A percentile compares a stretch with the other conserved stretches of the same genome.
These are phyloP conservation scores for Diglossa cyanea DNA, from an alignment of 2,797 vertebrate species.

Conservation along the genomic window DNA sequence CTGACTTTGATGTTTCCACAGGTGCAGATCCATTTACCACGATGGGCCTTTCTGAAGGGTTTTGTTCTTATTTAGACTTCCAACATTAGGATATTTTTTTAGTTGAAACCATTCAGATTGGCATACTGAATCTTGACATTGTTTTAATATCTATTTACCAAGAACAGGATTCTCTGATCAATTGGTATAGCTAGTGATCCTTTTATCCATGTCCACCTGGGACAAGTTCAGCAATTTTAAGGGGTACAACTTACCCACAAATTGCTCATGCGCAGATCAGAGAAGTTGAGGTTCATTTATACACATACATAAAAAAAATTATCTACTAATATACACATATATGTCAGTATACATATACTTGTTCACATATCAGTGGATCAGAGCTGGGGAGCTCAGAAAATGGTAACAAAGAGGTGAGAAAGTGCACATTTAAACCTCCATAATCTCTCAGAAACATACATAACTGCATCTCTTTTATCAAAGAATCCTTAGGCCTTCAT, in stretches of 20 bases:
- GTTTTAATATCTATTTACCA: neutral
- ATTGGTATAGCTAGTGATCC: neutral
- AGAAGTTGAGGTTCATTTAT: neutral
- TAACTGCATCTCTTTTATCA: neutral
- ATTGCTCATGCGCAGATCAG: neutral
- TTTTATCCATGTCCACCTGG: neutral
- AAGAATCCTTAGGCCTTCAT: neutral
- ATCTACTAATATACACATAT: neutral
- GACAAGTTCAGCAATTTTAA: neutral
- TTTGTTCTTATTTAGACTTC: conserved; percentile 21
- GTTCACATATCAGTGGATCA: neutral
- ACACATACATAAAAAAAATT: neutral
- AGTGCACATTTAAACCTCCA: neutral
- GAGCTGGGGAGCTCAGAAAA: neutral
- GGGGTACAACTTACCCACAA: neutral
- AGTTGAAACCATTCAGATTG: neutral
- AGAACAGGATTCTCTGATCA: neutral
- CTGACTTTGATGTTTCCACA: conserved; percentile 58
- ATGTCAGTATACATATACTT: neutral
- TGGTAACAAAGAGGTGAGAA: neutral
- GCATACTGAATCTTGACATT: neutral
- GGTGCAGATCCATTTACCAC: conserved; percentile 44
- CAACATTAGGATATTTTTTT: neutral
- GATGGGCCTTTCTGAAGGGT: neutral
- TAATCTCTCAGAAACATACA: neutral